Conservation (phyloP, 2,888 invertebrate genomes). For the Hofmannophila pseudospretella region DNA sequence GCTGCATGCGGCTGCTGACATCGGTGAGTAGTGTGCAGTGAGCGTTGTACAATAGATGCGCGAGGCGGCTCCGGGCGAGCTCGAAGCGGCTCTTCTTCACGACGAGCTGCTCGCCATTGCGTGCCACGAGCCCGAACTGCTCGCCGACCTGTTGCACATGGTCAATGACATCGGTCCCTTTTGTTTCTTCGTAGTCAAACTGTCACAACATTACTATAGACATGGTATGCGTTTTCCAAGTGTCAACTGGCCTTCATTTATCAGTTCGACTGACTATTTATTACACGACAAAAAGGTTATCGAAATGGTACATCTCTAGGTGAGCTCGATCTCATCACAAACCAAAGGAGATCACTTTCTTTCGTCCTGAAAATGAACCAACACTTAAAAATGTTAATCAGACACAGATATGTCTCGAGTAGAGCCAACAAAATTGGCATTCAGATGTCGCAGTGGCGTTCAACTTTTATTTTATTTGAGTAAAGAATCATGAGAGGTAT, state of each 20-base stretch:
- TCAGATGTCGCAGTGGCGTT: conserved; percentile 47
- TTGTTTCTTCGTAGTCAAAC: too few relatives aligned
- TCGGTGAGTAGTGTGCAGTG: conserved; percentile 51
- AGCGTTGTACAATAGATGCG: conserved; percentile 81
- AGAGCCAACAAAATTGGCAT: conserved; percentile 53
- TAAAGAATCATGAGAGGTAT: conserved; percentile 57
- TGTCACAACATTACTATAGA: too few relatives aligned
- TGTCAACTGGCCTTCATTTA: too few relatives aligned
- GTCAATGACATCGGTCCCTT: conserved; percentile 78
- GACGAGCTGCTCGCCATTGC: conserved; percentile 84
- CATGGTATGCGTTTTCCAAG: too few relatives aligned
- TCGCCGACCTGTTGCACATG: conserved; percentile 84
- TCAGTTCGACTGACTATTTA: too few relatives aligned
- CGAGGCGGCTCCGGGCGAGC: conserved; percentile 73
- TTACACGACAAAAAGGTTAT: too few relatives aligned
- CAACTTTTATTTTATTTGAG: conserved; percentile 59
- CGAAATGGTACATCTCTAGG: too few relatives aligned
- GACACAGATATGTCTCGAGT: conserved; percentile 19
- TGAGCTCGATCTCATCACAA: too few relatives aligned
- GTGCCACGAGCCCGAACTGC: conserved; percentile 85
- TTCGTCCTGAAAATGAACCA: neutral
- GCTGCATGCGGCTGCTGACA: conserved; percentile 81
- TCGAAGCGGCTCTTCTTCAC: conserved; percentile 62
- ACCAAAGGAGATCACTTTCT: too few relatives aligned
- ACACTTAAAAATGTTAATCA: conserved; percentile 4